A percentile compares a stretch with the other conserved stretches of the same genome.
These are phyloP conservation scores for Noctua pronuba DNA, from an alignment of 2,888 invertebrate species.

Conservation along the genomic window DNA sequence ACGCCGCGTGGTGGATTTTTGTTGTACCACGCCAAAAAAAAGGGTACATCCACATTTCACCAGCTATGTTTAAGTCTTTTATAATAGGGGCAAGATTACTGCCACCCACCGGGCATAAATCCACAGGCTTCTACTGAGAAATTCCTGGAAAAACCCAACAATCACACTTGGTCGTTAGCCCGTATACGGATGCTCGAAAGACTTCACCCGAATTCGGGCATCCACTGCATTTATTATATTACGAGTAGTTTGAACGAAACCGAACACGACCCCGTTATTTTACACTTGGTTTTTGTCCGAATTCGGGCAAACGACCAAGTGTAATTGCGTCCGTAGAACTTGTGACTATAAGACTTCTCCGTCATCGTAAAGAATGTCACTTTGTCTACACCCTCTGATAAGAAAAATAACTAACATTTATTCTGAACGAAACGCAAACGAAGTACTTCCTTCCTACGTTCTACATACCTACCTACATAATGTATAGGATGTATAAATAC, in stretches of 20 bases:
- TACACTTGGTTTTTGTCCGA: neutral
- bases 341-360: neutral
- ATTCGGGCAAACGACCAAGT: neutral
- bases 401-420: slow-evolving; percentile 22
- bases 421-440: slow-evolving; percentile 41
- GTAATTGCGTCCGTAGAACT: neutral
- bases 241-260: neutral
- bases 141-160: too few species aligned
- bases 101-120: too few species aligned
- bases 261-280: neutral
- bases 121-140: too few species aligned
- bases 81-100: too few species aligned
- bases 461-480: slow-evolving; percentile 1
- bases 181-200: too few species aligned
- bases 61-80: too few species aligned
- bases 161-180: too few species aligned
- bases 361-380: neutral
- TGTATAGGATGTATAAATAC: slow-evolving; percentile 25
- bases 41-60: too few species aligned
- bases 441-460: slow-evolving; percentile 43
- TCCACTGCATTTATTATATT: neutral
- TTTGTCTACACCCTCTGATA: neutral
- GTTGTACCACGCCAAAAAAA: too few species aligned
- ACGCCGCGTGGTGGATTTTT: too few species aligned
- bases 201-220: neutral